A percentile compares a stretch with the other conserved stretches of the same genome.
phyloP scores from a whole-genome alignment of 2,113 vertebrate genomes.

The Onychorhynchus coronatus region DNA sequence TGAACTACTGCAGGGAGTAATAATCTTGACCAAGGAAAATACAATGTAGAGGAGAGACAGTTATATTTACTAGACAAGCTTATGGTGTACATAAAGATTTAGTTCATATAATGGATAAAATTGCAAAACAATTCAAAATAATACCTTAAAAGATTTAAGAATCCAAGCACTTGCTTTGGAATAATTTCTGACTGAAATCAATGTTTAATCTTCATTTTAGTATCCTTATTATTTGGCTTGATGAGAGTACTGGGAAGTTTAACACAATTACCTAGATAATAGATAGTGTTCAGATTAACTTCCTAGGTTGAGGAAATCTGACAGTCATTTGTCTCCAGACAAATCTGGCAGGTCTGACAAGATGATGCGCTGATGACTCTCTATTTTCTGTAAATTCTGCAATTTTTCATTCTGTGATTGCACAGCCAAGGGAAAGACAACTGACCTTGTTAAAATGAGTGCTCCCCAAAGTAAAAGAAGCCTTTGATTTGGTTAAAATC shows the following conservation, averaged over 20 bases:
- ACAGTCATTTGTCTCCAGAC: neutral
- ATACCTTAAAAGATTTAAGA: neutral
- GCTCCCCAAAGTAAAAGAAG: neutral
- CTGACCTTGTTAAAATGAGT: neutral
- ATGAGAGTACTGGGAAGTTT: neutral
- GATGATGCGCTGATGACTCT: neutral
- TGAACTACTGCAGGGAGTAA: neutral
- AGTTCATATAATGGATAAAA: neutral
- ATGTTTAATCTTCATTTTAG: neutral
- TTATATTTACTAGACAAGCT: neutral
- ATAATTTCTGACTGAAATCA: neutral
- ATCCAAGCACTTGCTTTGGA: neutral
- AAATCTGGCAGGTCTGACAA: neutral
- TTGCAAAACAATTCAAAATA: neutral
- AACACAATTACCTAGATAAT: neutral
- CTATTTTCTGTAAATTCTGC: slow-evolving; percentile 27
- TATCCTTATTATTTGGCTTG: neutral
- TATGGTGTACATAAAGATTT: neutral
- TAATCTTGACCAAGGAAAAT: neutral
- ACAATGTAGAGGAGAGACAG: neutral
- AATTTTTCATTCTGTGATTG: slow-evolving; percentile 23
- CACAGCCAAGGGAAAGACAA: neutral
- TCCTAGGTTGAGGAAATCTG: neutral
- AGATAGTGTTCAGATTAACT: neutral
- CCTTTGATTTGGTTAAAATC: neutral